These are phyloP conservation scores for Arge pagana DNA, from an alignment of 2,888 invertebrate genomes.

Conservation along the genomic window DNA sequence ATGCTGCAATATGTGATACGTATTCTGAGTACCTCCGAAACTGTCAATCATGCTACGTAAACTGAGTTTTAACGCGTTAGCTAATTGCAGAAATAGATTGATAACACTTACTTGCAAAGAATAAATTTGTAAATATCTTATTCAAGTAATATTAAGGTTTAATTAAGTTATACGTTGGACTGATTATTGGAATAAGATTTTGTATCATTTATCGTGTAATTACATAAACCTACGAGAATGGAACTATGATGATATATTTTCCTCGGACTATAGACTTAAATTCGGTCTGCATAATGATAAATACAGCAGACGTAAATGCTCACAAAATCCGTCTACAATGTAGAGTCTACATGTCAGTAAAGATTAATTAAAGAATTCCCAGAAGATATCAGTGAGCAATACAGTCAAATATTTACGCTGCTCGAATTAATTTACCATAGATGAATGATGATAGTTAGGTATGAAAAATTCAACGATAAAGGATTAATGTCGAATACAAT, in stretches of 20 bases:
- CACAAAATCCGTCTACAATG: background rate
- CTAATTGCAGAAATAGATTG: background rate
- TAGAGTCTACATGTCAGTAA: no score
- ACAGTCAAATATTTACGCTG: background rate
- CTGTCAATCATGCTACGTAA: background rate
- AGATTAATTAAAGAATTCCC: no score
- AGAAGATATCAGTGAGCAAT: background rate
- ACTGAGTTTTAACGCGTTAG: background rate
- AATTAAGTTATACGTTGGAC: slow-evolving; percentile 2
- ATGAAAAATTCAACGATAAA: background rate
- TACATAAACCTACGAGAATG: background rate
- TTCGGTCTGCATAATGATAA: background rate
- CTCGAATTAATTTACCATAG: background rate
- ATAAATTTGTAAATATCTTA: slow-evolving; percentile 11
- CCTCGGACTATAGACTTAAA: no score
- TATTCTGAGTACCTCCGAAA: slow-evolving; percentile 43
- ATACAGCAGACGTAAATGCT: no score
- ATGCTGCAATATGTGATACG: slow-evolving; percentile 49
- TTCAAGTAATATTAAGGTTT: background rate
- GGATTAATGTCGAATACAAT: no score
- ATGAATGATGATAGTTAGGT: background rate
- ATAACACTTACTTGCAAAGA: background rate
- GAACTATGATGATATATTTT: no score
- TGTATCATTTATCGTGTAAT: slow-evolving; percentile 4
- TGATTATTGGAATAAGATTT: slow-evolving; percentile 6